Evolutionary conservation across 2,888 invertebrate species (phyloP), one percentile per base, ranked within the genome.

Genomic region (Phymatocera aterrima): DNA sequence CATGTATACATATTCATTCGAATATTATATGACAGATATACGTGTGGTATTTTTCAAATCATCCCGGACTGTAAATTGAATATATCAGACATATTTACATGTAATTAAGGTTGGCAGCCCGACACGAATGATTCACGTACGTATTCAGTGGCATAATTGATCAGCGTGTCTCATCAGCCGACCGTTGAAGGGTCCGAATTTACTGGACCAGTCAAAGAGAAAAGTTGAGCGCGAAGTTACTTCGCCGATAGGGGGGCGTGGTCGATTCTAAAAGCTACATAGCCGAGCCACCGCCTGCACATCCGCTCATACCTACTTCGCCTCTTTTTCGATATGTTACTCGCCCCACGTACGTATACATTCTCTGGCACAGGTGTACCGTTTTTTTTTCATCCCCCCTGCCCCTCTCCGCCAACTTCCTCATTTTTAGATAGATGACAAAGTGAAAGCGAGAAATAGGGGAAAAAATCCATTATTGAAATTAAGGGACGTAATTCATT

Each of bases 181-280:
- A 68, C 68, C 46, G 43, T 68, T 46, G 43, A 68, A 68, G 72
- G 72, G 72, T 51, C 18, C 51, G 51, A 72, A 72, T 72, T 48
- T 34, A 51, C 8, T 8, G 51, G 72, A 51, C 72, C 51, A 72
- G 72, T 48, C 48, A 72, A 48, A 72, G 72, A 48, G 72, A 72
- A 72, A 72, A 72, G 72, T 72, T 48, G 48, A 48, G 72, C 34
- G 72, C 48, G 72, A 72, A 72, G 72, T 72, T 72, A 3, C 18
- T 15, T 18, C 31, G 34, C 72, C 72, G 72, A 72, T 72, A 46
- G 48, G 72, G 72, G 51, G 72, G 72, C 72, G 72, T 72, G 72
- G 72, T 72, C 72, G 72, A 72, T 72, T 51, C 18, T 5, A 12
- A 72, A 34, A 34, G 51, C 51, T 51, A 21, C 51, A 34, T 43